phyloP scores from a whole-genome alignment of 2,113 vertebrate genomes.

The Dicerorhinus sumatrensis region DNA sequence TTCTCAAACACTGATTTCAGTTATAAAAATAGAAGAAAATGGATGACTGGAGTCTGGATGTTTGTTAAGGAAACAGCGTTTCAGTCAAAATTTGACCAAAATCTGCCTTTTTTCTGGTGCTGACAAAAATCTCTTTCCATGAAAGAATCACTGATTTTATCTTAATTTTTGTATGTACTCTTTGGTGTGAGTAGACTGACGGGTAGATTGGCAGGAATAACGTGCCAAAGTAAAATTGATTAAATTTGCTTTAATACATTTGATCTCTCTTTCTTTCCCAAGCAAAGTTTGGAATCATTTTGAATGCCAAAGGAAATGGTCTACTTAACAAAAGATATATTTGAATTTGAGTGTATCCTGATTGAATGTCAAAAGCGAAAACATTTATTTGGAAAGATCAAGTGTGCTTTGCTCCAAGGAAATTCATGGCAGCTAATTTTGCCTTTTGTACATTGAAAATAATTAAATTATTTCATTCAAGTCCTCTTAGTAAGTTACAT shows the following conservation, averaged over 20 bases:
- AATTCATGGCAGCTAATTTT: constrained; percentile 54
- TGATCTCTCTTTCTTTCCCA: not conserved
- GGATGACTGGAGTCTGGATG: constrained; percentile 61
- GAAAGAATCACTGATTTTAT: constrained; percentile 69
- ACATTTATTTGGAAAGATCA: constrained; percentile 57
- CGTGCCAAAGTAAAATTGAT: constrained; percentile 43
- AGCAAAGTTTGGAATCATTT: not conserved
- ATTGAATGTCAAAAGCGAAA: constrained; percentile 54
- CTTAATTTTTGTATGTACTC: constrained; percentile 67
- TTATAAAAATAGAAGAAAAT: constrained; percentile 73
- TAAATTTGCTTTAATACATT: constrained; percentile 53
- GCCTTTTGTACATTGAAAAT: constrained; percentile 50
- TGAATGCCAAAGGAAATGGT: constrained; percentile 52
- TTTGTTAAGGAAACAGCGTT: constrained; percentile 71
- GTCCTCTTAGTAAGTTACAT: constrained; percentile 22
- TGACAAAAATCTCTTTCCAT: constrained; percentile 67
- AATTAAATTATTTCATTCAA: constrained; percentile 57
- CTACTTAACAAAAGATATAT: constrained; percentile 7
- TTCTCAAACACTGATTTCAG: constrained; percentile 43
- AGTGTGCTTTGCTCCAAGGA: constrained; percentile 52
- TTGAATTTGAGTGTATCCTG: constrained; percentile 64
- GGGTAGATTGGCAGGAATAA: not conserved
- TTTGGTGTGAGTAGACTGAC: constrained; percentile 36
- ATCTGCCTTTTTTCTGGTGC: constrained; percentile 56
- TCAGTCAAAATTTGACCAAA: constrained; percentile 77